phyloP scores from a whole-genome alignment of 2,113 vertebrate genomes.

The Emydura subglobosa region DNA sequence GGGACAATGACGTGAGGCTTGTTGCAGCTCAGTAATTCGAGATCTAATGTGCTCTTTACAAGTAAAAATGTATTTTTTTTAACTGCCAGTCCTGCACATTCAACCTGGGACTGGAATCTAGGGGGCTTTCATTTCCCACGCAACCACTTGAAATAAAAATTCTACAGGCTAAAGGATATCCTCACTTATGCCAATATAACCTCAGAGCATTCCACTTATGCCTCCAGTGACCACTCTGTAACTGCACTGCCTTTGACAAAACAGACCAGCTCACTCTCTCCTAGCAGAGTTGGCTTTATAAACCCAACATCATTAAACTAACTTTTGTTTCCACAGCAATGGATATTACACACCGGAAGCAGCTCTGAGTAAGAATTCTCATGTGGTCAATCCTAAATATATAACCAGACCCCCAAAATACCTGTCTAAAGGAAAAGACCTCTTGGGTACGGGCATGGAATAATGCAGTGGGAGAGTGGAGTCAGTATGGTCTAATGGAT shows the following conservation, averaged over 20 bases:
- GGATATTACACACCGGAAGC: background rate
- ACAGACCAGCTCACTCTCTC: background rate
- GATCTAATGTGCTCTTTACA: accelerated
- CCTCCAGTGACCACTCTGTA: background rate
- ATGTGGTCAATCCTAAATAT: background rate
- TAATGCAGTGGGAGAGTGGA: background rate
- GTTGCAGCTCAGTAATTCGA: background rate
- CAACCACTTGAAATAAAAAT: background rate
- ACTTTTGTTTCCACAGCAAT: background rate
- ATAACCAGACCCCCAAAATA: background rate
- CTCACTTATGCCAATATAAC: accelerated
- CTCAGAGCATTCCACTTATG: accelerated
- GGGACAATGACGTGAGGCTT: background rate
- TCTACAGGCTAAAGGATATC: accelerated
- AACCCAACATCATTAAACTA: background rate
- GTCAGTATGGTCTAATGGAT: background rate
- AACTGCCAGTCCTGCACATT: background rate
- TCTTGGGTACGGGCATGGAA: accelerated
- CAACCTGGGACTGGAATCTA: accelerated
- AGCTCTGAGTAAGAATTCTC: background rate
- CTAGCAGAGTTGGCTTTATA: background rate
- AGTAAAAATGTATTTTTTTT: no score
- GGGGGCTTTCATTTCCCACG: accelerated
- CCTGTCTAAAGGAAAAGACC: accelerated
- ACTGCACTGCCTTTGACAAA: accelerated